Evolutionary conservation across 2,888 invertebrate genomes (phyloP).

Genomic region (Athrips mouffetella): DNA sequence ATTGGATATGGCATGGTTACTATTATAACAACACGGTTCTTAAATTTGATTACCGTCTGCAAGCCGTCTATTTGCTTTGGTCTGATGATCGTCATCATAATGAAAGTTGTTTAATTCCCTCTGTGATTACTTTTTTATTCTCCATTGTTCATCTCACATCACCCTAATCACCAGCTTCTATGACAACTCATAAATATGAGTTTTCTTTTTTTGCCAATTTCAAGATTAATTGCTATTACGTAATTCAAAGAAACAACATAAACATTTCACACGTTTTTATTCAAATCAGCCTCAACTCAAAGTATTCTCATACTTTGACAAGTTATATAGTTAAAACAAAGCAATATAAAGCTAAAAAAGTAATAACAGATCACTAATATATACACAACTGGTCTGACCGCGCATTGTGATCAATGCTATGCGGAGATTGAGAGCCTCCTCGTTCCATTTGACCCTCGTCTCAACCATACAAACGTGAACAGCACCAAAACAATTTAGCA

Average conservation of each 20-base stretch:
- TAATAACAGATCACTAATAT: slow-evolving; percentile 65
- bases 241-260: slow-evolving; percentile 24
- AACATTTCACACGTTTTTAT: slow-evolving; percentile 53
- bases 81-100: slow-evolving; percentile 28
- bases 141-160: slow-evolving; percentile 15
- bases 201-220: not conserved
- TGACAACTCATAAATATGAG: not conserved
- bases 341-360: slow-evolving; percentile 62
- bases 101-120: slow-evolving; percentile 25
- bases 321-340: slow-evolving; percentile 60
- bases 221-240: not conserved
- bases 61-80: slow-evolving; percentile 26
- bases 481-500: slow-evolving; percentile 41
- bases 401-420: slow-evolving; percentile 44
- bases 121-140: slow-evolving; percentile 12
- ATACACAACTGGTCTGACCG: slow-evolving; percentile 39
- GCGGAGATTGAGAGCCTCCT: slow-evolving; percentile 27
- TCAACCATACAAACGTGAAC: slow-evolving; percentile 52
- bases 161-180: slow-evolving; percentile 1
- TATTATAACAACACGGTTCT: slow-evolving; percentile 9
- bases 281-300: slow-evolving; percentile 71
- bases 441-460: slow-evolving; percentile 26
- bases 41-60: slow-evolving; percentile 13
- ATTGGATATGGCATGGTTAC: slow-evolving; percentile 10
- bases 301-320: slow-evolving; percentile 43